These are phyloP conservation scores for Drosophila stalkeri DNA, from an alignment of 2,888 invertebrate genomes.

Conservation along the genomic window DNA sequence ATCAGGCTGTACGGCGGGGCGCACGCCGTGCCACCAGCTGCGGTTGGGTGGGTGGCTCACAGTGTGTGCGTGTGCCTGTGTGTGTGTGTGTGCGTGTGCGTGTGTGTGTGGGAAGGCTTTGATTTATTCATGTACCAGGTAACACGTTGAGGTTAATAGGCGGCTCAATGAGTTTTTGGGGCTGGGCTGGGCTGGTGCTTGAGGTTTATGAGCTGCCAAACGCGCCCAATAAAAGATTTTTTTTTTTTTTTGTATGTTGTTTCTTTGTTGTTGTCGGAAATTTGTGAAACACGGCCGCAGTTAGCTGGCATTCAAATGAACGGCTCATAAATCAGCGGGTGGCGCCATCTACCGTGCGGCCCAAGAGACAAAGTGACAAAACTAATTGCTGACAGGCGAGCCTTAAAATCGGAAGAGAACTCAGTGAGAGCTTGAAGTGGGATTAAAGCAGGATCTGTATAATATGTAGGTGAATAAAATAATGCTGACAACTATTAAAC, in stretches of 20 bases:
- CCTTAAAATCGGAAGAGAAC: not conserved
- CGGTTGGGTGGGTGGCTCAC: not conserved
- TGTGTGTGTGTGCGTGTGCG: conserved; percentile 2
- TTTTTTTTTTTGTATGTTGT: not conserved
- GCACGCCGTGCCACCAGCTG: not conserved
- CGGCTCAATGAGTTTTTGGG: conserved; percentile 53
- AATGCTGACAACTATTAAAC: too few relatives aligned
- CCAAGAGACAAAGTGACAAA: not conserved
- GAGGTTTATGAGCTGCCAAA: conserved; percentile 60
- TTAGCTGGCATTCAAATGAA: conserved; percentile 33
- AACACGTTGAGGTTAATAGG: conserved; percentile 75
- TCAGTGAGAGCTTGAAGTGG: not conserved
- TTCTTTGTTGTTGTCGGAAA: conserved; percentile 14
- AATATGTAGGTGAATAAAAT: too few relatives aligned
- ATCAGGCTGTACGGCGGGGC: conserved; percentile 43
- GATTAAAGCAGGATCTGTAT: too few relatives aligned
- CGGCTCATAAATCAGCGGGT: conserved; percentile 44
- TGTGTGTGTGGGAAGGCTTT: conserved; percentile 58
- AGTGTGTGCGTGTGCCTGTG: not conserved
- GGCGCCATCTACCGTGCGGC: conserved; percentile 43
- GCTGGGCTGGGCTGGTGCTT: conserved; percentile 19
- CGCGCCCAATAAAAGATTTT: conserved; percentile 57
- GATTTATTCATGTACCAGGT: conserved; percentile 76
- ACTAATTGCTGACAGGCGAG: conserved; percentile 3
- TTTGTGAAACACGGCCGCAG: conserved; percentile 35